phyloP scores from a whole-genome alignment of 2,888 invertebrate genomes.

The Erebia epiphron region DNA sequence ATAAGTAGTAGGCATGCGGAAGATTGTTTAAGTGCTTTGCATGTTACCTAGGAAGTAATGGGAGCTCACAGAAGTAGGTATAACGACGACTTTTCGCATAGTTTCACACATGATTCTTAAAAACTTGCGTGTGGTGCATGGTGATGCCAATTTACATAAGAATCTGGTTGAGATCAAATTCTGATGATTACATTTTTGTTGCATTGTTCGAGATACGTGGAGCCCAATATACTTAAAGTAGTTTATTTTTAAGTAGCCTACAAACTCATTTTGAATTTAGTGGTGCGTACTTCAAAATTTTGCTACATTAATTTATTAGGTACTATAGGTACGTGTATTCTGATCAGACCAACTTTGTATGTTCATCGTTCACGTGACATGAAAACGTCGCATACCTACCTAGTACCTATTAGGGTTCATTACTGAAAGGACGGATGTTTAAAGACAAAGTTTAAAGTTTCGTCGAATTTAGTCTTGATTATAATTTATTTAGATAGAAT shows the following conservation, averaged over 20 bases:
- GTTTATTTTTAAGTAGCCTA: neutral
- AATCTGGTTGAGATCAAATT: neutral
- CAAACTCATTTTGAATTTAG: neutral
- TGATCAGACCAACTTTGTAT: neutral
- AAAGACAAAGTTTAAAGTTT: conserved; percentile 17
- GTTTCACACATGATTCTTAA: neutral
- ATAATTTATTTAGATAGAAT: neutral
- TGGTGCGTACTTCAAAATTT: neutral
- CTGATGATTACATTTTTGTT: neutral
- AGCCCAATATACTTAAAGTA: neutral
- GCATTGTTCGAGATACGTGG: neutral
- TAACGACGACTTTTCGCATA: conserved; percentile 31
- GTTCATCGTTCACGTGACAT: neutral
- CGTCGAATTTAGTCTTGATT: neutral
- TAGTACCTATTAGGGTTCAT: too few relatives aligned
- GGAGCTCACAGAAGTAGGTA: conserved; percentile 43
- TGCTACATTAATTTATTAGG: too few relatives aligned
- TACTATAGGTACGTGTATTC: too few relatives aligned
- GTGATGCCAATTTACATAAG: neutral
- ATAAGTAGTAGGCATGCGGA: conserved; percentile 61
- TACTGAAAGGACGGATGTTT: neutral
- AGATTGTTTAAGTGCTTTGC: conserved; percentile 53
- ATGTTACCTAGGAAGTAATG: conserved; percentile 50
- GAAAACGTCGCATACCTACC: too few relatives aligned
- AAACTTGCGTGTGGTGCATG: neutral